Evolutionary conservation across 2,797 vertebrate genomes (phyloP), one percentile per base, ranked within the genome.

Genomic region (Danio aesculapii): DNA sequence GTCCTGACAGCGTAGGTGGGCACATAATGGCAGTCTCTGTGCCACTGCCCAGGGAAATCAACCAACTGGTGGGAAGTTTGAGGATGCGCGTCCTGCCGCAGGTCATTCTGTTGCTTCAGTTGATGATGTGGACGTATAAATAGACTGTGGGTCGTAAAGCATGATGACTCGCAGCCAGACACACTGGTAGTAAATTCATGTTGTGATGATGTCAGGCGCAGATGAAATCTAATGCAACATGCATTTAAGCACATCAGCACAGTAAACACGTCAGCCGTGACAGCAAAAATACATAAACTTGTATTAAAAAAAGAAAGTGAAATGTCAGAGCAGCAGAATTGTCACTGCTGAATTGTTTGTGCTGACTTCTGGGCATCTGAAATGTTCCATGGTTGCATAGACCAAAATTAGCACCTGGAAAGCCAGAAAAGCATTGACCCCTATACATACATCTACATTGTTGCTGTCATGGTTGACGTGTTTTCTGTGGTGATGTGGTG

Each of bases 101-200:
- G 67, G 86, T 72, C 79, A 81, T 84, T 79, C 85, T 84, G 82
- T 75, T 79, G 77, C 89, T 90, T 91, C 83, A 89, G 91, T 91
- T 92, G 88, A 92, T 89, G 88, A 86, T 85, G 83, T 91, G 87
- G 88, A 92, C 89, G 86, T 85, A 88, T 90, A 91, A 90, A 88
- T 84, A 85, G 85, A 88, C 84, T 87, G 47, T 87, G 86, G 87
- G 86, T 88, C 90, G 87, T 92, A 92, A 92, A 92, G 88, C 88
- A 91, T 92, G 87, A 91, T 87, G 84, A 84, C 87, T 87, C 83
- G 83, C 85, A 84, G 85, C 82, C 13, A 87, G 84, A 83, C 88
- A 87, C 77, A 49, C 75, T 57, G 76, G 75, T 84, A 78, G 85
- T 92, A 90, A 92, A 91, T 89, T 85, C 83, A 86, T 79, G 88